Evolutionary conservation across 1,140 invertebrate genomes (phyloP).

Genomic region (Eupristina koningsbergeri): DNA sequence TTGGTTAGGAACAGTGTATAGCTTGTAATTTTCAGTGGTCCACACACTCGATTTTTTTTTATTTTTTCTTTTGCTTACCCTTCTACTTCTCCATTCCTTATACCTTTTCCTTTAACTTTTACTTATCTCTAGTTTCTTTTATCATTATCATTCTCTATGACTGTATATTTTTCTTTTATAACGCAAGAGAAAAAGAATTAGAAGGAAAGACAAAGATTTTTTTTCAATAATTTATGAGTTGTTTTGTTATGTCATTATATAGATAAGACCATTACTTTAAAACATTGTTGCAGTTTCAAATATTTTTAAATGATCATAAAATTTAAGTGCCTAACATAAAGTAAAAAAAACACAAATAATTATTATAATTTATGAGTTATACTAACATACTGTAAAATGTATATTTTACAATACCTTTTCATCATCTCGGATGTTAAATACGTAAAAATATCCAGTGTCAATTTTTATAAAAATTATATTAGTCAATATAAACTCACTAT

Average conservation of each 20-base stretch:
- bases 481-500: not conserved
- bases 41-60: conserved; percentile 55
- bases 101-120: not conserved
- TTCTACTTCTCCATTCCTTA: not conserved
- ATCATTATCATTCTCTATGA: not conserved
- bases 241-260: conserved; percentile 24
- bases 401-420: conserved; percentile 51
- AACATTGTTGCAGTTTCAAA: conserved; percentile 51
- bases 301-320: conserved; percentile 51
- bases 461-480: not conserved
- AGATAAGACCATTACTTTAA: conserved; percentile 15
- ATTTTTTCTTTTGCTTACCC: conserved; percentile 39
- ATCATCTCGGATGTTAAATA: conserved; percentile 52
- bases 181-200: not conserved
- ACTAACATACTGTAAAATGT: conserved; percentile 33
- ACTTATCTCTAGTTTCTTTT: not conserved
- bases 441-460: not conserved
- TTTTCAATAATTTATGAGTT: conserved; percentile 43
- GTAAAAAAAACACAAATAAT: conserved; percentile 37
- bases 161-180: not conserved
- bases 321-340: conserved; percentile 21
- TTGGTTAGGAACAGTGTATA: conserved; percentile 71
- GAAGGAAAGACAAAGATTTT: not conserved
- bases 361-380: conserved; percentile 39
- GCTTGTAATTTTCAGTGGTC: conserved; percentile 73